Evolutionary conservation across 2,113 vertebrate species (phyloP), one percentile per base, ranked within the genome.

Genomic region (Andinoacara biseriatus): DNA sequence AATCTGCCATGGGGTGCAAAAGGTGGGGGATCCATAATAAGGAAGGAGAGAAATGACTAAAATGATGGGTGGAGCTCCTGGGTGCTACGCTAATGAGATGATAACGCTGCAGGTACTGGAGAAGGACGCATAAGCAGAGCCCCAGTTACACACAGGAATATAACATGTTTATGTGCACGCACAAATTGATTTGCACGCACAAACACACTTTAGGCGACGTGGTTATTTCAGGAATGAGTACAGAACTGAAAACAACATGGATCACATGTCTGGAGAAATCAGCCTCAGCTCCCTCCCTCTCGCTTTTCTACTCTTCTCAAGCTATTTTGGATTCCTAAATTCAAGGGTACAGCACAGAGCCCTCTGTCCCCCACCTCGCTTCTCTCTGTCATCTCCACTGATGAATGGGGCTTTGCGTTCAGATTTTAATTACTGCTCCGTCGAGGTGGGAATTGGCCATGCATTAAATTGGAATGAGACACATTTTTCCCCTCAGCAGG

Each of bases 401-500:
- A 93, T 93, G 90, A 94, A 94, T 94, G 93, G 87, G 92, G 78
- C 91, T 94, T 93, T 91, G 92, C 93, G 84, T 95, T 92, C 92
- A 92, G 90, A 95, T 95, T 95, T 95, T 95, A 95, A 95, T 95
- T 95, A 95, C 93, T 90, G 90, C 91, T 91, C 90, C 78, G 90
- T 91, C 54, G 91, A 92, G 87, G 93, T 93, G 92, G 92, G 93
- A 94, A 92, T 94, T 94, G 94, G 92, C 94, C 93, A 95, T 94
- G 94, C 95, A 95, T 94, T 95, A 95, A 95, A 95, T 95, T 95
- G 93, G 94, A 95, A 95, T 94, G 94, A 94, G 93, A 94, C 94
- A 91, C 86, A 94, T 94, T 93, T 93, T 93, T 88, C 79, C 86
- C 90, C 92, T 90, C 94, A 92, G 92, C 92, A 89, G 92, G 92